Evolutionary conservation across 2,888 invertebrate species (phyloP).

Genomic region (Anticlea derivata): DNA sequence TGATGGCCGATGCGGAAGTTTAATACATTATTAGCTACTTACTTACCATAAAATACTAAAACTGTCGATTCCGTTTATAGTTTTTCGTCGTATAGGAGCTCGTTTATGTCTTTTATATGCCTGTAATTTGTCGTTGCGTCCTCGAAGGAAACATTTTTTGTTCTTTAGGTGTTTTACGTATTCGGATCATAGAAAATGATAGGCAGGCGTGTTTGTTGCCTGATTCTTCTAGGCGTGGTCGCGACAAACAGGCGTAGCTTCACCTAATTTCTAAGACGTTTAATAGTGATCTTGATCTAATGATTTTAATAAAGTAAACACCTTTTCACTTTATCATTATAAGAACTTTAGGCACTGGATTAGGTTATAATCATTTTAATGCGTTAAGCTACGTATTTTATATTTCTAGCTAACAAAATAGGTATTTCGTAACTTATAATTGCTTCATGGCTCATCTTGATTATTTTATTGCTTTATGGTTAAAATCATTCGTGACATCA

Average conservation of each 20-base stretch:
- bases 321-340: too few species aligned
- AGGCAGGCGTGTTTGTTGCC: too few species aligned
- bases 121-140: constrained; percentile 18
- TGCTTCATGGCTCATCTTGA: constrained; percentile 13
- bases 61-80: constrained; percentile 18
- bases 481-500: constrained; percentile 19
- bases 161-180: neutral
- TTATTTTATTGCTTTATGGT: constrained; percentile 17
- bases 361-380: too few species aligned
- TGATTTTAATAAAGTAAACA: too few species aligned
- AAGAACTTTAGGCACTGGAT: neutral
- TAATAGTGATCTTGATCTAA: too few species aligned
- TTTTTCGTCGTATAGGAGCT: constrained; percentile 15
- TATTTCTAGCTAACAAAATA: constrained; percentile 3
- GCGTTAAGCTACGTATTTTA: neutral
- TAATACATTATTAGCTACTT: too few species aligned
- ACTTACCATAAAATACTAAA: too few species aligned
- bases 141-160: neutral
- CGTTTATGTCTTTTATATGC: constrained; percentile 49
- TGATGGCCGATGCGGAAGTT: constrained; percentile 25
- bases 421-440: constrained; percentile 22
- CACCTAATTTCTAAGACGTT: too few species aligned
- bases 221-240: too few species aligned
- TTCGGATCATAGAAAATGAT: too few species aligned
- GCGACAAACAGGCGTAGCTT: too few species aligned